Evolutionary conservation across 1,140 invertebrate species (phyloP).

Genomic region (Zelostemma sp.): DNA sequence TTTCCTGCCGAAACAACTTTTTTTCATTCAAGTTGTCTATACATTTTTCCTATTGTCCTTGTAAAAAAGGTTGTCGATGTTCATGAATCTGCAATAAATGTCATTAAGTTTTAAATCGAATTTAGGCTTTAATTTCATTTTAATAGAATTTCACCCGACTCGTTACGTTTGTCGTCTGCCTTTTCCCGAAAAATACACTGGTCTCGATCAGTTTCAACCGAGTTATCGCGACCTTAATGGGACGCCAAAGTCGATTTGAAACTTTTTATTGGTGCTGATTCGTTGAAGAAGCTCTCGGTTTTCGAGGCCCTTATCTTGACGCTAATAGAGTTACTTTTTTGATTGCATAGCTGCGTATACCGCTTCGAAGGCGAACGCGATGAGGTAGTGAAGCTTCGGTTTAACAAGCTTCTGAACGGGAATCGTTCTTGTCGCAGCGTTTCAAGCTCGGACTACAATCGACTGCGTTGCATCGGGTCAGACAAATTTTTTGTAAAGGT

Average conservation of each 20-base stretch:
- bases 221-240: not conserved
- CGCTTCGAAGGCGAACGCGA: slow-evolving; percentile 85
- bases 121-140: too few species aligned
- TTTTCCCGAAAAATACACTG: too few species aligned
- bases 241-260: slow-evolving; percentile 7
- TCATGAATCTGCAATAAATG: too few species aligned
- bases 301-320: slow-evolving; percentile 8
- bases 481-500: slow-evolving; percentile 65
- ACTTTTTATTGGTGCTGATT: slow-evolving; percentile 16
- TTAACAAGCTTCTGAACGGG: slow-evolving; percentile 77
- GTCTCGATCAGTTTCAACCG: too few species aligned
- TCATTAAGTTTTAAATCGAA: too few species aligned
- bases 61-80: too few species aligned
- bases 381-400: slow-evolving; percentile 79
- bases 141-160: too few species aligned
- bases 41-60: too few species aligned
- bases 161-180: too few species aligned
- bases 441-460: slow-evolving; percentile 76
- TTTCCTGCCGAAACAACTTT: too few species aligned
- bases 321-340: slow-evolving; percentile 34
- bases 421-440: slow-evolving; percentile 76
- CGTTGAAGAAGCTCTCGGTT: slow-evolving; percentile 9
- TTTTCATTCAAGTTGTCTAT: too few species aligned
- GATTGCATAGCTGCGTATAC: slow-evolving; percentile 80
- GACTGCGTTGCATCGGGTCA: slow-evolving; percentile 76